These are phyloP conservation scores for Thecocarcelia acutangulata DNA, from an alignment of 2,888 invertebrate species.

Conservation along the genomic window DNA sequence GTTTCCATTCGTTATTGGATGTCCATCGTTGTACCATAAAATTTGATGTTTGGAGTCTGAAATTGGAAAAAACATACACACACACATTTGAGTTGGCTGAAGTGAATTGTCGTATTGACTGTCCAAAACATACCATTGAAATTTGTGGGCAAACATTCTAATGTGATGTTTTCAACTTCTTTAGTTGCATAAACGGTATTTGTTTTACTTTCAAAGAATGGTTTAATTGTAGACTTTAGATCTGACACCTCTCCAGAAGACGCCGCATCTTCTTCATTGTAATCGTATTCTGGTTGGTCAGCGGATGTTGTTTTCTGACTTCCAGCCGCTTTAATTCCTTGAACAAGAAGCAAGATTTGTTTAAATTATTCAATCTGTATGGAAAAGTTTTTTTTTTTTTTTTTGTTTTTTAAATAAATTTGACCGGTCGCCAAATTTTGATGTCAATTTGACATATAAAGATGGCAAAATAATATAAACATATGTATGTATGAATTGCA, in stretches of 20 bases:
- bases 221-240: constrained; percentile 48
- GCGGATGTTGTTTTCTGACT: constrained; percentile 45
- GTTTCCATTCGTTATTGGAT: constrained; percentile 60
- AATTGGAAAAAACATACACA: constrained; percentile 1
- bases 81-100: not conserved
- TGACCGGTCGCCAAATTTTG: too few species aligned
- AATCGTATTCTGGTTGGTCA: constrained; percentile 55
- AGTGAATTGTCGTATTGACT: too few species aligned
- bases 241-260: constrained; percentile 41
- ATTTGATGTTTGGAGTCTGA: constrained; percentile 54
- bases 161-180: constrained; percentile 57
- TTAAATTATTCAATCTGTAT: too few species aligned
- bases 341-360: constrained; percentile 6
- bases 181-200: constrained; percentile 57
- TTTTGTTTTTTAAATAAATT: too few species aligned
- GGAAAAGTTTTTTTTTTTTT: too few species aligned
- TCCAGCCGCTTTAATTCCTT: constrained; percentile 54
- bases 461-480: too few species aligned
- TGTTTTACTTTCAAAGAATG: constrained; percentile 47
- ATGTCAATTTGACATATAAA: too few species aligned
- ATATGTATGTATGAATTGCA: too few species aligned
- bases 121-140: constrained; percentile 61
- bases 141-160: constrained; percentile 57
- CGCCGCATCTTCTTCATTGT: constrained; percentile 39
- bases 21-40: constrained; percentile 58